Evolutionary conservation across 2,888 invertebrate species (phyloP).

Genomic region (Notodonta dromedarius): DNA sequence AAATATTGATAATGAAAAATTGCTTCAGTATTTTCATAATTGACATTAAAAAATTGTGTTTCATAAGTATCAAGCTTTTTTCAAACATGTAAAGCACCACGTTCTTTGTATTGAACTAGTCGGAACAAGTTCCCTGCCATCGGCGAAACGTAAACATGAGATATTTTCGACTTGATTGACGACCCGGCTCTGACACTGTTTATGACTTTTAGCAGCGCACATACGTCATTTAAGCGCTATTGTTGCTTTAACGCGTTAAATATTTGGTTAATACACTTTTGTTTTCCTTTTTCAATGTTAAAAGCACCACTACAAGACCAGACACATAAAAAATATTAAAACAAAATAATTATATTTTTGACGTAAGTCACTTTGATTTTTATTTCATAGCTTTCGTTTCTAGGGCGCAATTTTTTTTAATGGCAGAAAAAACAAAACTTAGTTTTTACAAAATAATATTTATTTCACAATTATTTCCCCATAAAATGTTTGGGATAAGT

Average conservation of each 20-base stretch:
- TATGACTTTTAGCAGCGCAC: conserved; percentile 47
- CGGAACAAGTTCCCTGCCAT: conserved; percentile 46
- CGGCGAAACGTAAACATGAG: conserved; percentile 56
- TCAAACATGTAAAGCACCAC: not conserved
- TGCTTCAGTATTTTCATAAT: no score
- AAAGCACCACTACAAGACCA: no score
- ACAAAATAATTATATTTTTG: no score
- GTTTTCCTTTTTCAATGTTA: no score
- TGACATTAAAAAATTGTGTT: no score
- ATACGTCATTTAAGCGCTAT: conserved; percentile 16
- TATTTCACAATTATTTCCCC: conserved; percentile 67
- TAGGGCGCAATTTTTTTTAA: not conserved
- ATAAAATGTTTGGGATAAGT: conserved; percentile 52
- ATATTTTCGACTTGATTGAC: conserved; percentile 70
- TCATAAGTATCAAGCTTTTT: not conserved
- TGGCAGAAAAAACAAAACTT: conserved; percentile 19
- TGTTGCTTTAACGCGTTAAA: conserved; percentile 14
- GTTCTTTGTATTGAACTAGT: conserved; percentile 27
- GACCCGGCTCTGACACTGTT: conserved; percentile 52
- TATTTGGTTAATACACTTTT: conserved; percentile 5
- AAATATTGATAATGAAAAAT: no score
- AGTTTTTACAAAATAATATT: conserved; percentile 70
- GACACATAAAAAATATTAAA: no score
- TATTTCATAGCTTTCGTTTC: no score
- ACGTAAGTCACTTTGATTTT: no score